Percentiles rank a stretch among this genome's conserved stretches.
Evolutionary conservation across 2,888 invertebrate species (phyloP).

Genomic region (Caenorhabditis becei): DNA sequence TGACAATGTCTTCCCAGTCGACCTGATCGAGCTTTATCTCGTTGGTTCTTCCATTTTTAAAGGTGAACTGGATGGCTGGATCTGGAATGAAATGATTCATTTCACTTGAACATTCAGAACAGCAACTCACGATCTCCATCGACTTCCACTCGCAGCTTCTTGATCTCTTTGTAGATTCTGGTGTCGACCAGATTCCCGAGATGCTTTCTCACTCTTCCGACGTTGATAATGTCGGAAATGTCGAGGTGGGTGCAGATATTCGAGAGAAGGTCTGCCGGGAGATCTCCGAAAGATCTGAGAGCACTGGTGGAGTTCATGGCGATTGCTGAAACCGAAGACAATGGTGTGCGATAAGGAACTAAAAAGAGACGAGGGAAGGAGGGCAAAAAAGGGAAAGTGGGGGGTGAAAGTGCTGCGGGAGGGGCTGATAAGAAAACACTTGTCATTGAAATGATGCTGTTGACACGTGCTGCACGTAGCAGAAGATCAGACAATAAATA

Average conservation of each 20-base stretch:
- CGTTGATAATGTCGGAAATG: constrained; percentile 32
- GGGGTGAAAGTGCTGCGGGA: constrained; percentile 35
- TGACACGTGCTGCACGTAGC: constrained; percentile 26
- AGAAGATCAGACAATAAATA: constrained; percentile 4
- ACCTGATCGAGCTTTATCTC: constrained; percentile 1
- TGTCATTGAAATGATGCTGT: constrained; percentile 32
- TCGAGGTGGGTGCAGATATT: constrained; percentile 32
- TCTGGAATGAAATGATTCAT: constrained; percentile 8
- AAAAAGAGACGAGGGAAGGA: constrained; percentile 23
- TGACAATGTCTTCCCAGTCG: constrained; percentile 26
- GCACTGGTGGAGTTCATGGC: constrained; percentile 12
- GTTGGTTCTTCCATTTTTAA: constrained; percentile 22
- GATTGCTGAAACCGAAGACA: constrained; percentile 16
- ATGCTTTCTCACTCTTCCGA: constrained; percentile 17
- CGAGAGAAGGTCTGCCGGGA: constrained; percentile 44
- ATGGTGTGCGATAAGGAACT: neutral
- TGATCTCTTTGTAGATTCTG: constrained; percentile 39
- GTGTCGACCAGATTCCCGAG: constrained; percentile 9
- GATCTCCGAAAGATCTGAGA: constrained; percentile 33
- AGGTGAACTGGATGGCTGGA: constrained; percentile 16
- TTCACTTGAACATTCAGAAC: neutral
- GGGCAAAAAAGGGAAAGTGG: constrained; percentile 32
- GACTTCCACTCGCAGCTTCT: constrained; percentile 25
- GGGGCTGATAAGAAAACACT: constrained; percentile 22
- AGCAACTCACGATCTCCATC: constrained; percentile 19